A percentile compares a stretch with the other conserved stretches of the same genome.
Evolutionary conservation across 2,113 vertebrate genomes (phyloP).

Genomic region (Engystomops pustulosus): DNA sequence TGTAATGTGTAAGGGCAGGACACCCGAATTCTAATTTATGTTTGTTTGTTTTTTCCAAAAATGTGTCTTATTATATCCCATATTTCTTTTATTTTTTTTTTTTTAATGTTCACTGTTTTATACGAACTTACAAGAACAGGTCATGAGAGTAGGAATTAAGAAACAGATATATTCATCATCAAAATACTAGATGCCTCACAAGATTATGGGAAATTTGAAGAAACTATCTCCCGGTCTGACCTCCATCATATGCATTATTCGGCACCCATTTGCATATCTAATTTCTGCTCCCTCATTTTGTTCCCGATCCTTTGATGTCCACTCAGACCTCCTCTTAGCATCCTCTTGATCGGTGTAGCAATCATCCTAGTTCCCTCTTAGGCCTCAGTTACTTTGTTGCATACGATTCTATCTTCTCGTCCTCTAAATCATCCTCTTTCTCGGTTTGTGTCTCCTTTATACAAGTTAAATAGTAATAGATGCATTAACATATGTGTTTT

Average conservation of each 20-base stretch:
- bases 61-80: too few species aligned
- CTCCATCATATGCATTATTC: background rate
- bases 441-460: background rate
- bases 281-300: background rate
- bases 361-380: background rate
- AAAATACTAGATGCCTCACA: background rate
- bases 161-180: background rate
- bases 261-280: background rate
- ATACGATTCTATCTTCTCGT: background rate
- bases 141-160: too few species aligned
- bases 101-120: background rate
- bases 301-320: slow-evolving; percentile 5
- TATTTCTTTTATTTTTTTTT: background rate
- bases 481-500: background rate
- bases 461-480: background rate
- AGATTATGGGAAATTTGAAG: background rate
- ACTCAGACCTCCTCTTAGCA: slow-evolving; percentile 19
- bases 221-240: background rate
- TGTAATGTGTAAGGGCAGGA: too few species aligned
- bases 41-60: too few species aligned
- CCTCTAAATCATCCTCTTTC: background rate
- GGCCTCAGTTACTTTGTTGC: background rate
- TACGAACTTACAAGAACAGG: background rate
- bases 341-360: background rate
- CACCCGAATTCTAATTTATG: too few species aligned